A percentile compares a stretch with the other conserved stretches of the same genome.
These are phyloP conservation scores for Drosophila lacteicornis DNA, from an alignment of 1,140 invertebrate genomes.

Conservation along the genomic window DNA sequence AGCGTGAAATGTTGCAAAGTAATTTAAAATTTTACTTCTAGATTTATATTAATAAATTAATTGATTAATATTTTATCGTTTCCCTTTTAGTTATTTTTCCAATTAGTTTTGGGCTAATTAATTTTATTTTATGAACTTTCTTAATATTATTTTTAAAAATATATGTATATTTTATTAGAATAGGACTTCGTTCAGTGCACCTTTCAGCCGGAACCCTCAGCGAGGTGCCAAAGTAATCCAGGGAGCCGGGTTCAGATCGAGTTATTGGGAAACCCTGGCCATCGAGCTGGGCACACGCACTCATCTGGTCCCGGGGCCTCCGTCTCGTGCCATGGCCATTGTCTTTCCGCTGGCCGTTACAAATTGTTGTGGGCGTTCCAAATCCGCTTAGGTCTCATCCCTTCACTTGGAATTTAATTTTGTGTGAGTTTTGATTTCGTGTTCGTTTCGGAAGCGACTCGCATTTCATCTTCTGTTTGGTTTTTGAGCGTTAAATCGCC, in stretches of 20 bases:
- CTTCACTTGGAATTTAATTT: constrained; percentile 57
- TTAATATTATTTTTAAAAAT: not conserved
- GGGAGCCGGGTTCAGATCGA: constrained; percentile 6
- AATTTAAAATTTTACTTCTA: too few species aligned
- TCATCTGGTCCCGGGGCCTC: constrained; percentile 26
- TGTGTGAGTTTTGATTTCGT: constrained; percentile 55
- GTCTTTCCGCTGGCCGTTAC: constrained; percentile 61
- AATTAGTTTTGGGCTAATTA: not conserved
- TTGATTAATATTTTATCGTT: not conserved
- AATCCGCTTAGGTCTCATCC: constrained; percentile 77
- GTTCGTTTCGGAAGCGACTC: constrained; percentile 30
- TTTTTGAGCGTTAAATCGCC: constrained; percentile 80
- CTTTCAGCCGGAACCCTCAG: constrained; percentile 42
- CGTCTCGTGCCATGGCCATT: constrained; percentile 28
- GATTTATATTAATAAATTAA: too few species aligned
- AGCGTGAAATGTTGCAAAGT: too few species aligned
- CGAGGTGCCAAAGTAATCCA: constrained; percentile 53
- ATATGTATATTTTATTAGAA: not conserved
- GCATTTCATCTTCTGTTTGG: constrained; percentile 72
- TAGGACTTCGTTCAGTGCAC: constrained; percentile 1
- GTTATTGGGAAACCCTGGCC: constrained; percentile 11
- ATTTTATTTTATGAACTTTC: not conserved
- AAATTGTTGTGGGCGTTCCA: constrained; percentile 84
- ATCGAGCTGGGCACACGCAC: constrained; percentile 40
- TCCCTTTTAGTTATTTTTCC: too few species aligned